Evolutionary conservation across 1,140 invertebrate species (phyloP).

Genomic region (Drosophila rufa): DNA sequence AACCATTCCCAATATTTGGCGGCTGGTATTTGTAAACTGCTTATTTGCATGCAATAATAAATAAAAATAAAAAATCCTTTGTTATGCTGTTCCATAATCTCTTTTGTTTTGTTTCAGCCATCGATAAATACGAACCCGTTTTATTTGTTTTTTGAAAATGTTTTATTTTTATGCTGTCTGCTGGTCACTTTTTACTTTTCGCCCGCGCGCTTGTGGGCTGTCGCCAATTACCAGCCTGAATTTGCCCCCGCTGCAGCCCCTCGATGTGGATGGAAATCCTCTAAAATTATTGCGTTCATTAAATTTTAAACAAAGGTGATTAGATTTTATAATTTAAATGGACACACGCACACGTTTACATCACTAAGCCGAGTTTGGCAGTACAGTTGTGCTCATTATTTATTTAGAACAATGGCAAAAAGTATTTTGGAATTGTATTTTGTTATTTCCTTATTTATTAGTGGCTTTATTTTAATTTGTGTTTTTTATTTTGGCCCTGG

Average conservation of each 20-base stretch:
- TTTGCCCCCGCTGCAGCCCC: neutral
- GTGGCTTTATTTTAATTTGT: slow-evolving; percentile 48
- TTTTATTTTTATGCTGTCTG: slow-evolving; percentile 55
- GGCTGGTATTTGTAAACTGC: slow-evolving; percentile 45
- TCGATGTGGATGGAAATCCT: slow-evolving; percentile 57
- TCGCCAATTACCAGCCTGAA: slow-evolving; percentile 58
- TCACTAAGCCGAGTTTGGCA: slow-evolving; percentile 25
- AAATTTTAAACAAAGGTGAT: slow-evolving; percentile 84
- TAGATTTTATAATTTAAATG: slow-evolving; percentile 78
- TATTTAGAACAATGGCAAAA: slow-evolving; percentile 74
- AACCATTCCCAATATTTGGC: slow-evolving; percentile 51
- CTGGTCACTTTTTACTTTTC: slow-evolving; percentile 24
- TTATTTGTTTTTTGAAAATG: slow-evolving; percentile 72
- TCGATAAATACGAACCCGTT: slow-evolving; percentile 75
- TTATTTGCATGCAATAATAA: slow-evolving; percentile 76
- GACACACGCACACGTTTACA: slow-evolving; percentile 38
- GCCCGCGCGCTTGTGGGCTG: slow-evolving; percentile 22
- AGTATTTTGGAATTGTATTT: slow-evolving; percentile 58
- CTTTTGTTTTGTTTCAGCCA: slow-evolving; percentile 40
- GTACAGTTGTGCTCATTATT: slow-evolving; percentile 77
- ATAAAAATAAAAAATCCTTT: slow-evolving; percentile 69
- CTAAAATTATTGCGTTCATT: slow-evolving; percentile 81
- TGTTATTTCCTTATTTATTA: slow-evolving; percentile 68
- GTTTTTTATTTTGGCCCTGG: slow-evolving; percentile 32
- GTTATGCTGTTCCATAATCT: slow-evolving; percentile 47